Base-by-base conservation (phyloP, 64 coral and sea anemone genomes). In the Astreopora myriophthalma region DNA sequence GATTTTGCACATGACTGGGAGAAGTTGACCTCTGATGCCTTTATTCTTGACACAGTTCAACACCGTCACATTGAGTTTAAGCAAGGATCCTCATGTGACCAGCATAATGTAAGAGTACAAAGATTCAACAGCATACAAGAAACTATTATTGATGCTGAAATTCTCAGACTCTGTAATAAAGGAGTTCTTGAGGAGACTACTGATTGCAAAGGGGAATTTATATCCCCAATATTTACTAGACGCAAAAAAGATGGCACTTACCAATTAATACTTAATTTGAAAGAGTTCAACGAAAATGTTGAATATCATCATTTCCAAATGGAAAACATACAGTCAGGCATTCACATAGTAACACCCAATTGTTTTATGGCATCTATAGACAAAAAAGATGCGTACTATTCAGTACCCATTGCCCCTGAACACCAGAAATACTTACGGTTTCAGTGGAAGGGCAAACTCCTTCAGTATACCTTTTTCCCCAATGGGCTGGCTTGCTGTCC, bases 261-360 rank as follows among this genome's bases (percentile, higher is more conserved):
- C 61, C 57, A 62, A 65, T 26, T 70, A 42, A 86, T 70, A 69
- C 35, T 86, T 5, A 86, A 86, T 23, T 17, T 86, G 63, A 86
- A 86, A 42, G 11, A 66, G 19, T 85, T 76, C 36, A 76, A 76
- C 23, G 74, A 44, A 30, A 79, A 79, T 79, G 75, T 79, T 58
- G 75, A 79, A 86, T 86, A 86, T 3, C 83, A 71, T 14, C 83
- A 71, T 70, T 86, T 86, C 36, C 69, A 86, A 38, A 86, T 86
- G 64, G 38, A 86, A 27, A 86, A 35, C 38, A 86, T 71, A 65
- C 12, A 46, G 14, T 65, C 58, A 67, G 64, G 64, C 22, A 65
- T 61, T 30, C 64, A 38, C 22, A 16, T 86, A 34, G 63, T 86
- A 37, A 86, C 28, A 65, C 83, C 83, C 52, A 86, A 86, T 37